Percentiles rank a stretch among this genome's conserved stretches.
These are phyloP conservation scores for Girardia tigrina DNA, from an alignment of 2,888 invertebrate species.

Conservation along the genomic window DNA sequence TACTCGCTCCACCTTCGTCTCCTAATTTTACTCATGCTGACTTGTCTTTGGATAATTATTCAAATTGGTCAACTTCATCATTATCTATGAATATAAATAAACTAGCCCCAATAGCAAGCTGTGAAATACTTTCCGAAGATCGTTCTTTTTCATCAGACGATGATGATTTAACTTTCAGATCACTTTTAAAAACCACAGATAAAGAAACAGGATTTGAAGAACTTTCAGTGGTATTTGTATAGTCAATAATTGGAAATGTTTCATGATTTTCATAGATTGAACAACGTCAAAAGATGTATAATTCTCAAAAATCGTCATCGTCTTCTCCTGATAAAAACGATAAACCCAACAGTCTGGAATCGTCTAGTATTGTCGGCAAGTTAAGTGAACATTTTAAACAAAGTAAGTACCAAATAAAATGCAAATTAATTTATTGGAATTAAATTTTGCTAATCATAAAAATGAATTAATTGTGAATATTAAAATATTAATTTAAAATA, in stretches of 20 bases:
- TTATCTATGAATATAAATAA: slow-evolving; percentile 37
- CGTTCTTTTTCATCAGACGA: slow-evolving; percentile 36
- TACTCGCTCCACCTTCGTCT: not conserved
- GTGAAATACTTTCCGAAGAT: slow-evolving; percentile 46
- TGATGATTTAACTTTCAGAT: slow-evolving; percentile 18
- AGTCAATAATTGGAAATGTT: not conserved
- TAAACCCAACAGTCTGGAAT: not conserved
- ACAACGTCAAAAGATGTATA: slow-evolving; percentile 2
- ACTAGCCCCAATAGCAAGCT: slow-evolving; percentile 49
- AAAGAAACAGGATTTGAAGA: slow-evolving; percentile 23
- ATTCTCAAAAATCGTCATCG: not conserved
- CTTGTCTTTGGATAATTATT: not conserved
- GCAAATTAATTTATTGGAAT: too few species aligned
- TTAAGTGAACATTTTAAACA: slow-evolving; percentile 29
- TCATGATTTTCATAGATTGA: not conserved
- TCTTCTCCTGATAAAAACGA: not conserved
- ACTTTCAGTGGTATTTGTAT: not conserved
- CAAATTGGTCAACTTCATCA: not conserved
- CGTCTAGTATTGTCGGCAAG: slow-evolving; percentile 14
- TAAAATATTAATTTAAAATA: too few species aligned
- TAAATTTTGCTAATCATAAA: too few species aligned
- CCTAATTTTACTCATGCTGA: slow-evolving; percentile 10
- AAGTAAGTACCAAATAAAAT: not conserved
- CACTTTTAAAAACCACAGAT: not conserved
- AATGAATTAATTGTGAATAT: too few species aligned